Conservation (phyloP, 2,797 vertebrate species). For the Acomys russatus region DNA sequence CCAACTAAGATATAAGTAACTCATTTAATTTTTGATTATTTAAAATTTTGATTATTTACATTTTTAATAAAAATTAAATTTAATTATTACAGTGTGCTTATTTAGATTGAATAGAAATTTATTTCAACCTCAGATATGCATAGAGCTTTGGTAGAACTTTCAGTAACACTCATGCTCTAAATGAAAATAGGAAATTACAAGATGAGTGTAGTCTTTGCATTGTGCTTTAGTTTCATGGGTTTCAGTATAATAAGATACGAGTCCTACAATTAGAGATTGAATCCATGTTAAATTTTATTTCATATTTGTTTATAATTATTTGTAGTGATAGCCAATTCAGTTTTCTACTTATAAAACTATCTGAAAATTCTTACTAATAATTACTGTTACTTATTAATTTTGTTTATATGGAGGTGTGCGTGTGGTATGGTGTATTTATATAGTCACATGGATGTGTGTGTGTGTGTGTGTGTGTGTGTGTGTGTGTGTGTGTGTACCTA, state of each 20-base stretch:
- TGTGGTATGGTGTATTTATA: not conserved
- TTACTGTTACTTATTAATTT: not conserved
- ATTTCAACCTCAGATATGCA: not conserved
- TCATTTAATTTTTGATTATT: constrained; percentile 11
- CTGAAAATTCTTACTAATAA: constrained; percentile 1
- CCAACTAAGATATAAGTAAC: not conserved
- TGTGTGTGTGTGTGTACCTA: too few species aligned
- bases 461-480: not conserved
- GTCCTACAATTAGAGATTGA: not conserved
- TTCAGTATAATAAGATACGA: not conserved
- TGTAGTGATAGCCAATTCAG: not conserved
- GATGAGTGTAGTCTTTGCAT: not conserved
- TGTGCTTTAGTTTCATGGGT: not conserved
- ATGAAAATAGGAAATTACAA: constrained; percentile 17
- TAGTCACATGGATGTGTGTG: not conserved
- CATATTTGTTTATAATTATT: not conserved
- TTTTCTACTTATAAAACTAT: constrained; percentile 7
- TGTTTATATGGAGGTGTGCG: not conserved
- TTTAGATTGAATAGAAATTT: constrained; percentile 25
- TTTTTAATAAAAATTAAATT: constrained; percentile 9
- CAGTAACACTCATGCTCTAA: not conserved
- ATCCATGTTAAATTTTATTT: constrained; percentile 12
- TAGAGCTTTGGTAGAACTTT: not conserved
- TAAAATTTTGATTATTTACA: constrained; percentile 1
- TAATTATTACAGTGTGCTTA: not conserved